Conservation (phyloP, 2,888 invertebrate genomes). For the Falcaria lacertinaria region DNA sequence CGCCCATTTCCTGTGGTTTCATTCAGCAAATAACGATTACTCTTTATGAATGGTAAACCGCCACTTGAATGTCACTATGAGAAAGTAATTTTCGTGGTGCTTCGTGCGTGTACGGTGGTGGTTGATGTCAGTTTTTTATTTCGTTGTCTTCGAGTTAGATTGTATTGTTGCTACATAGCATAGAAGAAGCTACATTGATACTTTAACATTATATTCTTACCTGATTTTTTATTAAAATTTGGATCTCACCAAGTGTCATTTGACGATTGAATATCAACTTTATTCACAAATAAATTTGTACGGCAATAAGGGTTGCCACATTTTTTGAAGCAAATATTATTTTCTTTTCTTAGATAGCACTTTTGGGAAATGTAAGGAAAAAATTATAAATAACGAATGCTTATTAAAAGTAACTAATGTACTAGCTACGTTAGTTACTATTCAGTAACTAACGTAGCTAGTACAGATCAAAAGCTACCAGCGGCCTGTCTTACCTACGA, state of each 20-base stretch:
- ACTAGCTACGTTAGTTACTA: no score
- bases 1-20: constrained; percentile 46
- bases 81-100: constrained; percentile 34
- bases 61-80: constrained; percentile 27
- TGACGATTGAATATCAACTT: no score
- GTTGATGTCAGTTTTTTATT: not conserved
- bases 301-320: no score
- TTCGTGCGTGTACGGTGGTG: constrained; percentile 11
- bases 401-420: no score
- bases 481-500: not conserved
- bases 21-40: constrained; percentile 45
- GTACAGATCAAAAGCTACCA: not conserved
- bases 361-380: no score
- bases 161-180: not conserved
- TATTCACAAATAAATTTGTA: no score
- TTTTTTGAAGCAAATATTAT: no score
- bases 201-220: not conserved
- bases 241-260: no score
- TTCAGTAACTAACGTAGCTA: no score
- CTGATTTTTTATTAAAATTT: no score
- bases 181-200: not conserved
- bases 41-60: constrained; percentile 34
- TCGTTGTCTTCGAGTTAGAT: constrained; percentile 1
- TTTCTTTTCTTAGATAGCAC: no score
- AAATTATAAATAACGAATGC: no score